Base-by-base conservation (phyloP, 1,140 invertebrate species). In the Bombus waltoni region DNA sequence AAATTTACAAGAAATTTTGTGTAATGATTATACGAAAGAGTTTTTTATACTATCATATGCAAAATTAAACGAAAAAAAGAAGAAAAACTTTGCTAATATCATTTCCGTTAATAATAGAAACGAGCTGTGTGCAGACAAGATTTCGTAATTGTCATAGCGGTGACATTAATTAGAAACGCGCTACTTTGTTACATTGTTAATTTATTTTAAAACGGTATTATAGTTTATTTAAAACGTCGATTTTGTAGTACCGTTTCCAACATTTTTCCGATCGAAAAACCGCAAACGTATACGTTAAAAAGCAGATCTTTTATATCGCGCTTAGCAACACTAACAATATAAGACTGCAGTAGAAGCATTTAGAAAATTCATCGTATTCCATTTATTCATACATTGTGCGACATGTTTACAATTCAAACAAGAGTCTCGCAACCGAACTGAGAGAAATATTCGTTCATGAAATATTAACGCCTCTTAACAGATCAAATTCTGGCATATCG, bases 371-470 rank as follows among this genome's bases (percentile, higher is more conserved):
- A 81, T 13, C 9, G n/a, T 42, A 32, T 42, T 44, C 22, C 15
- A 59, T 85, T 74, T 85, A 81, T 70, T 75, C 79, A 18, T 22
- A 38, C 15, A 3, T 28, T 11, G 44, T 44, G 35, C 32, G 70
- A 40, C 9, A 40, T 15, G 40, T 28, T 89, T 89, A 73, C 62
- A 89, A 89, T 89, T 89, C 53, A 83, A 87, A 89, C 75, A 18
- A 68, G 8, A 65, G 38, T 32, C 65, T 35, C 28, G 68, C 11
- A 57, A 72, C 38, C 57, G 42, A 53, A 40, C 10, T 32, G 11
- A 38, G 47, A 71, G 40, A 75, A 71, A 79, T 44, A 68, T 70
- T 38, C 42, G n/a, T 62, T 53, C 88, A 89, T 89, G 85, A 89
- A 89, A 89, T 87, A 89, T 89, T 89, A 72, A 89, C 72, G 68